Evolutionary conservation across 2,888 invertebrate species (phyloP).

Genomic region (Hyposoter didymator): DNA sequence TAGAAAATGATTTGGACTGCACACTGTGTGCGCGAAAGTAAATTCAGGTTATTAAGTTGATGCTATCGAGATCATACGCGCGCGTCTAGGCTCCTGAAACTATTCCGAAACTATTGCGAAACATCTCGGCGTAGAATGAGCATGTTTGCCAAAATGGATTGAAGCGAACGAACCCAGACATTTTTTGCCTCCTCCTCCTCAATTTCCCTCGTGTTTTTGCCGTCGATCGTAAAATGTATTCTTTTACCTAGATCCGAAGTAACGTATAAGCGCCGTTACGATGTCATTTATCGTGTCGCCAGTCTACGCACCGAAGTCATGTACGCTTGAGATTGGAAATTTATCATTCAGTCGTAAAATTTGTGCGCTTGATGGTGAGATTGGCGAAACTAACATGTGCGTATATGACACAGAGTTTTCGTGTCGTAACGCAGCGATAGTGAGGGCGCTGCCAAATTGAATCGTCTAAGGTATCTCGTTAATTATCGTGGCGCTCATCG

Average conservation of each 20-base stretch:
- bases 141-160: slow-evolving; percentile 45
- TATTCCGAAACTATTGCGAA: slow-evolving; percentile 49
- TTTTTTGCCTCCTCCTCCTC: background rate
- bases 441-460: slow-evolving; percentile 61
- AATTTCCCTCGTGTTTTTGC: slow-evolving; percentile 16
- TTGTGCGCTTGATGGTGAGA: slow-evolving; percentile 40
- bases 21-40: background rate
- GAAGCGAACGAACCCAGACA: slow-evolving; percentile 18
- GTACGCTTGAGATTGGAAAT: slow-evolving; percentile 10
- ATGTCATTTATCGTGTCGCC: slow-evolving; percentile 28
- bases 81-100: background rate
- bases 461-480: slow-evolving; percentile 63
- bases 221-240: slow-evolving; percentile 42
- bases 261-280: background rate
- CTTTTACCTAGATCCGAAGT: background rate
- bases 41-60: background rate
- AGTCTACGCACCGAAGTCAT: background rate
- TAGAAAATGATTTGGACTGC: slow-evolving; percentile 10
- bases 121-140: slow-evolving; percentile 10
- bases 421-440: slow-evolving; percentile 13
- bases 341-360: slow-evolving; percentile 24
- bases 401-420: background rate
- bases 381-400: slow-evolving; percentile 1
- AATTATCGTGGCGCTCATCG: slow-evolving; percentile 78
- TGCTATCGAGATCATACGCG: slow-evolving; percentile 5